A percentile compares a stretch with the other conserved stretches of the same genome.
These are phyloP conservation scores for Drosophila nasuta DNA, from an alignment of 1,140 invertebrate genomes.

Conservation along the genomic window DNA sequence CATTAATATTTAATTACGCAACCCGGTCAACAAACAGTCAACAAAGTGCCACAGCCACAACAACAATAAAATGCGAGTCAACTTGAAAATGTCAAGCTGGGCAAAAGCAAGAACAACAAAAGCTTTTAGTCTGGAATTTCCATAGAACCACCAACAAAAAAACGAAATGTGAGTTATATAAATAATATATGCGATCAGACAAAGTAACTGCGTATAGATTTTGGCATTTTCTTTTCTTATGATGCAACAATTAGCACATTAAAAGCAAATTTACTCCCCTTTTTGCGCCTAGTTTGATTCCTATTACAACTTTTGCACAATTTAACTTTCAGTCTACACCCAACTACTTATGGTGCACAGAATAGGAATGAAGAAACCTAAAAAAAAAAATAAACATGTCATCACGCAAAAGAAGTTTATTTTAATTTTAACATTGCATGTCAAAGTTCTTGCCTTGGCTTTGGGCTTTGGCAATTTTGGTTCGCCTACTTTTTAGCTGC, in stretches of 20 bases:
- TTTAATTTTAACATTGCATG: slow-evolving; percentile 79
- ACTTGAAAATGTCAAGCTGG: slow-evolving; percentile 14
- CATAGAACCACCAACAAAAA: background rate
- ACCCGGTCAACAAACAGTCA: slow-evolving; percentile 22
- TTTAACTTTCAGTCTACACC: slow-evolving; percentile 35
- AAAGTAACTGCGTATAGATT: background rate
- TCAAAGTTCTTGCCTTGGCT: slow-evolving; percentile 51
- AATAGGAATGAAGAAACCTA: background rate
- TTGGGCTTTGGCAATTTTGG: slow-evolving; percentile 37
- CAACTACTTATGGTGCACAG: slow-evolving; percentile 19
- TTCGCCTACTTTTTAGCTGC: slow-evolving; percentile 34
- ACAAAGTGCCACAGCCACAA: slow-evolving; percentile 10
- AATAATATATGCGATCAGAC: slow-evolving; percentile 11
- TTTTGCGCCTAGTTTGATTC: slow-evolving; percentile 4
- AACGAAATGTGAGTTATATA: background rate
- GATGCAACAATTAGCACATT: slow-evolving; percentile 30
- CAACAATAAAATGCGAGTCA: slow-evolving; percentile 1
- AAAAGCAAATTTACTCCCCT: slow-evolving; percentile 22
- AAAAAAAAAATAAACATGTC: slow-evolving; percentile 64
- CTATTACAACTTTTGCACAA: slow-evolving; percentile 22
- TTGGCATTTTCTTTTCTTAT: background rate
- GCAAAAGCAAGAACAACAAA: background rate
- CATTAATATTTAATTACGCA: slow-evolving; percentile 52
- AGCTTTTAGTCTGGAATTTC: slow-evolving; percentile 17
- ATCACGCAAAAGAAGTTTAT: slow-evolving; percentile 65